phyloP scores from a whole-genome alignment of 2,797 vertebrate genomes.

The Anabacerthia variegaticeps region DNA sequence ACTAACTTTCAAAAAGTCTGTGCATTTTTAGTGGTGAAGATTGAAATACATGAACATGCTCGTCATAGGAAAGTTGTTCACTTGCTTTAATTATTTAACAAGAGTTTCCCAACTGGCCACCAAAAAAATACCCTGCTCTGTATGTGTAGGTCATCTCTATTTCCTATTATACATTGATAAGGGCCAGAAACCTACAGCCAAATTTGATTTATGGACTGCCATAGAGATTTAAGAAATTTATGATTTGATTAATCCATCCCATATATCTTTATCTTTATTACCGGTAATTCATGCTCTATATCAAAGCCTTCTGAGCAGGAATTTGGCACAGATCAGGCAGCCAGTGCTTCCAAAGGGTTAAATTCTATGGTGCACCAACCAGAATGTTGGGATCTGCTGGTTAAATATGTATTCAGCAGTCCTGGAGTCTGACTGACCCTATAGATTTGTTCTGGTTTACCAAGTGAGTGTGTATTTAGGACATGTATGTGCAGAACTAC shows the following conservation, averaged over 20 bases:
- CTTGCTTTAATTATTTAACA: neutral
- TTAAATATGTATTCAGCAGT: slow-evolving; percentile 10
- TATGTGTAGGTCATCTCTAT: neutral
- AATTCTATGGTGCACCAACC: neutral
- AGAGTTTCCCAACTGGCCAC: neutral
- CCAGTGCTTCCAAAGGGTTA: slow-evolving; percentile 39
- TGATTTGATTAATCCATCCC: slow-evolving; percentile 65
- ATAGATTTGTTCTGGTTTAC: slow-evolving; percentile 34
- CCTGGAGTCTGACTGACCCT: neutral
- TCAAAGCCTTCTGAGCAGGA: slow-evolving; percentile 10
- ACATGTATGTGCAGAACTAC: neutral
- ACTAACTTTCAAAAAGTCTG: neutral
- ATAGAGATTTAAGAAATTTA: slow-evolving; percentile 56
- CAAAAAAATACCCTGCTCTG: neutral
- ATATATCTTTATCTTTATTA: slow-evolving; percentile 62
- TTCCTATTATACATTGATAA: neutral
- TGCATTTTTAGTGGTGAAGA: rapidly evolving
- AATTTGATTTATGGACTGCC: slow-evolving; percentile 48
- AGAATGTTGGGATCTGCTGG: neutral
- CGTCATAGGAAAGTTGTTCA: neutral
- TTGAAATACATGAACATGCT: neutral
- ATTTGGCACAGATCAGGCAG: neutral
- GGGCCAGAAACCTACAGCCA: neutral
- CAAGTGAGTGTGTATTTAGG: slow-evolving; percentile 11
- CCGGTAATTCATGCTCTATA: slow-evolving; percentile 35